phyloP scores from a whole-genome alignment of 2,888 invertebrate species.

The Tiliacea aurago region DNA sequence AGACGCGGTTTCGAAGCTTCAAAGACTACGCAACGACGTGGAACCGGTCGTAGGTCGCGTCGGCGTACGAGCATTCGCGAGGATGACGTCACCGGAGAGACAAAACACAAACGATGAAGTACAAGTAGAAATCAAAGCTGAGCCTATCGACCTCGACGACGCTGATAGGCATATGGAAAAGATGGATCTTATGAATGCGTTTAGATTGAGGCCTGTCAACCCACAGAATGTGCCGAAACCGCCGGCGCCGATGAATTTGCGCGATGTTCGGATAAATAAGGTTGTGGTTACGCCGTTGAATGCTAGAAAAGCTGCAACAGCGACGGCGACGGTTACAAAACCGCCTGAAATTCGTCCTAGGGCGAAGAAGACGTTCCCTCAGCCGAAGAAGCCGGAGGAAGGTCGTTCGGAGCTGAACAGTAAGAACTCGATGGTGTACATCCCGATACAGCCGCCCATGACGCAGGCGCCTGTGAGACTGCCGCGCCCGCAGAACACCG shows the following conservation, averaged over 20 bases:
- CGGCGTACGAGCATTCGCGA: conserved; percentile 85
- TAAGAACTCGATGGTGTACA: conserved; percentile 89
- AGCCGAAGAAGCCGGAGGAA: conserved; percentile 81
- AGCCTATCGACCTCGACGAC: conserved; percentile 85
- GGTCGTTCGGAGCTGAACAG: conserved; percentile 81
- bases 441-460: conserved; percentile 86
- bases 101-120: conserved; percentile 68
- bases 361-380: conserved; percentile 85
- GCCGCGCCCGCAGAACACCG: conserved; percentile 63
- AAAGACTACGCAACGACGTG: conserved; percentile 72
- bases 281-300: conserved; percentile 74
- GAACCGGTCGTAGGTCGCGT: conserved; percentile 80
- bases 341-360: conserved; percentile 73
- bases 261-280: conserved; percentile 84
- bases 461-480: conserved; percentile 80
- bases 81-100: conserved; percentile 80
- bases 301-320: conserved; percentile 62
- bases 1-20: conserved; percentile 78
- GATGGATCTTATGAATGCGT: conserved; percentile 83
- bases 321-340: conserved; percentile 59
- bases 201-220: conserved; percentile 81
- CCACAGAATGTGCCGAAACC: conserved; percentile 57
- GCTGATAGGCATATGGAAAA: conserved; percentile 81
- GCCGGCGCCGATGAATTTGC: conserved; percentile 66
- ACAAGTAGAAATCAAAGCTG: conserved; percentile 84